Evolutionary conservation across 2,888 invertebrate species (phyloP).

Genomic region (Mystacides longicornis): DNA sequence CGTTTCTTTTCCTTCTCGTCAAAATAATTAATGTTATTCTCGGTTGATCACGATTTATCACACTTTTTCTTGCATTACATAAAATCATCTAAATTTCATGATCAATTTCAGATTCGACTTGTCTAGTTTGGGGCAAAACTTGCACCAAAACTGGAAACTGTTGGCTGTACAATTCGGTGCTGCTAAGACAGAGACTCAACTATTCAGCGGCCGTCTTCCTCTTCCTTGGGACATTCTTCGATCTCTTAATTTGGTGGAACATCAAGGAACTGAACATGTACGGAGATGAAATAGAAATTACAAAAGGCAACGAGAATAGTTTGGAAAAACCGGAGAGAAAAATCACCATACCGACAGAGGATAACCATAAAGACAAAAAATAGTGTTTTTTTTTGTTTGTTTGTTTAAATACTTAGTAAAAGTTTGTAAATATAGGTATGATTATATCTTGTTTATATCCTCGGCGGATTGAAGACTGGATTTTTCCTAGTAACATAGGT

Average conservation of each 20-base stretch:
- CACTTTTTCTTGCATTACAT: too few relatives aligned
- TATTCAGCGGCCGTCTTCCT: slow-evolving; percentile 60
- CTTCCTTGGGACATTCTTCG: slow-evolving; percentile 56
- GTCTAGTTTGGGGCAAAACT: slow-evolving; percentile 67
- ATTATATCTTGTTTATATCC: too few relatives aligned
- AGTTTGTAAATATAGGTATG: too few relatives aligned
- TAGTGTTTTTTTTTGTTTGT: too few relatives aligned
- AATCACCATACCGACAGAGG: background rate
- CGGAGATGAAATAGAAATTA: slow-evolving; percentile 46
- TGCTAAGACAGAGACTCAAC: slow-evolving; percentile 48
- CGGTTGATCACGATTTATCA: too few relatives aligned
- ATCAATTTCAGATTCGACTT: slow-evolving; percentile 49
- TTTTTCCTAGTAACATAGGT: too few relatives aligned
- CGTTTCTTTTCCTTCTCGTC: too few relatives aligned
- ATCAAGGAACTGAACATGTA: slow-evolving; percentile 62
- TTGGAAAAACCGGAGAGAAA: background rate
- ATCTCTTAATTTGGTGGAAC: slow-evolving; percentile 60
- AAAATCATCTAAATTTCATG: too few relatives aligned
- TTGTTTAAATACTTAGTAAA: too few relatives aligned
- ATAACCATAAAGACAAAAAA: slow-evolving; percentile 3
- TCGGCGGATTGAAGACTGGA: too few relatives aligned
- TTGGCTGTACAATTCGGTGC: slow-evolving; percentile 64
- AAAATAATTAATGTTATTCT: too few relatives aligned
- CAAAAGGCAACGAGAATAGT: slow-evolving; percentile 22
- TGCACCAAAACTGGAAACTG: slow-evolving; percentile 64